Conservation (phyloP, 2,113 vertebrate species). For the Mustela nigripes region DNA sequence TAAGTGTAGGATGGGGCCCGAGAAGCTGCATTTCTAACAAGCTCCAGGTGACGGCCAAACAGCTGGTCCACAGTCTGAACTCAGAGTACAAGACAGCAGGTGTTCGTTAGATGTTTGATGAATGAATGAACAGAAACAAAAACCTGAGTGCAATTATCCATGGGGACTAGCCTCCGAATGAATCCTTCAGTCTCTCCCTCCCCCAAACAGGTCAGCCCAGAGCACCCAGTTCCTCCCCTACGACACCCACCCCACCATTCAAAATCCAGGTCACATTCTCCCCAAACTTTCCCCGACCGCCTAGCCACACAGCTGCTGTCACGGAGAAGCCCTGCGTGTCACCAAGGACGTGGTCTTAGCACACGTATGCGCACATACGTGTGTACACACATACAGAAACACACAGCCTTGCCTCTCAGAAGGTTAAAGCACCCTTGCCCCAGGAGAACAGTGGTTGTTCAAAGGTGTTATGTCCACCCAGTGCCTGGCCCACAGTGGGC, state of each 20-base stretch:
- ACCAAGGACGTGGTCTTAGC: not conserved
- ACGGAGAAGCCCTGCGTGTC: not conserved
- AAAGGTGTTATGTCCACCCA: not conserved
- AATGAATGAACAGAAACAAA: not conserved
- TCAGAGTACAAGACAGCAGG: not conserved
- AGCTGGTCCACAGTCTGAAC: not conserved
- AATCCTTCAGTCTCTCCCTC: not conserved
- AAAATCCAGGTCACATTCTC: not conserved
- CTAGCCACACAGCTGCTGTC: not conserved
- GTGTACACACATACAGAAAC: accelerated
- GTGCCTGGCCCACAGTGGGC: not conserved
- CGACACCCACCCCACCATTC: not conserved
- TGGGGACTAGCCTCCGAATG: not conserved
- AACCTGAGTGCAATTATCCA: not conserved
- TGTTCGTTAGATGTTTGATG: not conserved
- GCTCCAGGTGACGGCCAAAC: not conserved
- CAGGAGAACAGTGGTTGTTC: not conserved
- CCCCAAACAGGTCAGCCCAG: not conserved
- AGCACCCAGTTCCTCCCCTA: not conserved
- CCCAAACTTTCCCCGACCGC: not conserved
- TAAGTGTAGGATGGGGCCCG: not conserved
- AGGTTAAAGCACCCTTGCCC: not conserved
- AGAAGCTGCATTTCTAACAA: not conserved
- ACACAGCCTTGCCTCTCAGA: not conserved
- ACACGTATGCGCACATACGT: not conserved